Base-by-base conservation (phyloP, 2,888 invertebrate genomes). In the Scaptomyza reducta region DNA sequence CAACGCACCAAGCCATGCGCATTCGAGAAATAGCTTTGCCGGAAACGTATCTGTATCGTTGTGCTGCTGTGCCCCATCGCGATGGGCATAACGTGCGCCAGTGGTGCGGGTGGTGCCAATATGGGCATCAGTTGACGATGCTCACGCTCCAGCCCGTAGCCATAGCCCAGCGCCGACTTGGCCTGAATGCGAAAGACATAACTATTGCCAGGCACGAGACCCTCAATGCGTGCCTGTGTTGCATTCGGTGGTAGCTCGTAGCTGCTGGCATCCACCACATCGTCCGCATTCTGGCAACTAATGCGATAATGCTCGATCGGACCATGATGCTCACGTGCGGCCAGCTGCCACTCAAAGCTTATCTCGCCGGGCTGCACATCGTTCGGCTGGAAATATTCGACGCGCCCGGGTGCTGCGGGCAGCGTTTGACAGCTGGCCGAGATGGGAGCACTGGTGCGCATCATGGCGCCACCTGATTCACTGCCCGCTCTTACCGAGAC, bases 41-140 rank as follows among this genome's bases (percentile, higher is more conserved):
- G 93, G 92, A 96, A 98, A 38, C 97, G 94, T 87, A 98, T 96
- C 90, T 96, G 96, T 31, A 94, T 93, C 0, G 95, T 95, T 41
- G 95, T 94, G 16, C 95, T 94, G 67, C 95, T 95, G 71, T 95
- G 94, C 67, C 95, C 94, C 13, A 96, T 95, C 90, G 96, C 96
- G 2, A 95, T 94, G 0, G 96, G 96, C 57, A 95, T 94, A 2
- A 95, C 94, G 91, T 95, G 94, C 62, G 94, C 93, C 77, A 94
- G 93, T 25, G 95, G 94, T 88, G 93, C 92, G 27, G 95, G 95
- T 71, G 97, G 94, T 63, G 96, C 94, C 81, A 96, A 93, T 88
- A 98, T 97, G n/a, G 96, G 96, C 96, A 97, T 97, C 88, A 94
- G 94, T 91, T 96, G 95, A 87, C 94, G 94, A 94, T 95, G 94